These are phyloP conservation scores for Pteronura brasiliensis DNA, from an alignment of 2,113 vertebrate genomes.

Conservation along the genomic window DNA sequence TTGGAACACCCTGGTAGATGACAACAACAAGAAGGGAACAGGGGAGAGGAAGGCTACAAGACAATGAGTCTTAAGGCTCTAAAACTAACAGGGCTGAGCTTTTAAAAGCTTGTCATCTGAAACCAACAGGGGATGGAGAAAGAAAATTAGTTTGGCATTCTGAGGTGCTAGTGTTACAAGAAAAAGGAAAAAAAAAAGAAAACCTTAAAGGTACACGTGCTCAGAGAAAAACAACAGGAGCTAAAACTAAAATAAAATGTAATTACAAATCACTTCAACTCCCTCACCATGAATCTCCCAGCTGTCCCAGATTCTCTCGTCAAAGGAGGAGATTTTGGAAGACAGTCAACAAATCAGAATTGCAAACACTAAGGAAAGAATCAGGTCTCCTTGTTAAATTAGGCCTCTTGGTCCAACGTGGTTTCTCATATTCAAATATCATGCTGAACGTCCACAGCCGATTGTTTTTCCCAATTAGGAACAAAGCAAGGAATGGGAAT, in stretches of 20 bases:
- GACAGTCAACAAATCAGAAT: slow-evolving; percentile 48
- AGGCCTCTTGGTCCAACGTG: background rate
- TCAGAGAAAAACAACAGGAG: slow-evolving; percentile 30
- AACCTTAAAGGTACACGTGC: background rate
- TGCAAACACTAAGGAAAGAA: slow-evolving; percentile 12
- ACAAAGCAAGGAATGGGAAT: background rate
- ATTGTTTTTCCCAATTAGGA: background rate
- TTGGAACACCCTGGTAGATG: slow-evolving; percentile 6
- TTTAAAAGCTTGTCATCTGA: slow-evolving; percentile 38
- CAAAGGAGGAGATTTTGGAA: slow-evolving; percentile 36
- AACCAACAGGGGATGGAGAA: slow-evolving; percentile 21
- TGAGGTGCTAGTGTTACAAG: background rate
- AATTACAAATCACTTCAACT: background rate
- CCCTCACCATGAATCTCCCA: background rate
- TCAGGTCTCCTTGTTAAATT: slow-evolving; percentile 11
- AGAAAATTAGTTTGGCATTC: slow-evolving; percentile 39
- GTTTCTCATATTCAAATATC: slow-evolving; percentile 34
- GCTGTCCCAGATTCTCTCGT: background rate
- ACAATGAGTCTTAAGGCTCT: background rate
- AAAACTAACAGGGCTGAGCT: background rate
- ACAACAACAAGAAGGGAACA: background rate
- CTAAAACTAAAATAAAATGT: background rate
- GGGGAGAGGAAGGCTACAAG: slow-evolving; percentile 27
- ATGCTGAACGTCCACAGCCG: slow-evolving; percentile 6
- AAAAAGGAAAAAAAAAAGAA: background rate